Percentiles rank a stretch among this genome's conserved stretches.
Evolutionary conservation across 2,888 invertebrate species (phyloP).

Genomic region (Buathra laborator): DNA sequence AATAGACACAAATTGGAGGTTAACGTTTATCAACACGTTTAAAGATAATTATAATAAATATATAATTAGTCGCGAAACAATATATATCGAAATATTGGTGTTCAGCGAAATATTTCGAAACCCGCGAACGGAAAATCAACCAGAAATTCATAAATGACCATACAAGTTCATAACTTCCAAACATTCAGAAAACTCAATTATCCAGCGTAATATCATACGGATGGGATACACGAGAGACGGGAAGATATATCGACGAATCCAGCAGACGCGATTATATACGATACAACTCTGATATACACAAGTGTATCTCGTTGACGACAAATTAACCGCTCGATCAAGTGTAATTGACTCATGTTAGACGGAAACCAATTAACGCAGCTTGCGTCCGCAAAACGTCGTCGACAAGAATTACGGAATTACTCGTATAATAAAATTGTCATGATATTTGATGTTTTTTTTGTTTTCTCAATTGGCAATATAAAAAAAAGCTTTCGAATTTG

Average conservation of each 20-base stretch:
- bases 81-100: not conserved
- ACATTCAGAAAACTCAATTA: slow-evolving; percentile 3
- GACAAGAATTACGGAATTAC: not conserved
- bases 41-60: too few species aligned
- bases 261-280: not conserved
- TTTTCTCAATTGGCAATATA: too few species aligned
- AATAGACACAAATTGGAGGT: too few species aligned
- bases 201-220: not conserved
- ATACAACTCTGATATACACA: not conserved
- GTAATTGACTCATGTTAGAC: not conserved
- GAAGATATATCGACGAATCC: not conserved
- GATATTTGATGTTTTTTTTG: too few species aligned
- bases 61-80: too few species aligned
- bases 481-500: too few species aligned
- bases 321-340: slow-evolving; percentile 25
- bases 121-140: not conserved
- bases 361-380: not conserved
- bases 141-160: not conserved
- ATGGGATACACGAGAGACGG: not conserved
- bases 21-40: too few species aligned
- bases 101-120: not conserved
- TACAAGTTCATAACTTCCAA: not conserved
- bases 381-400: not conserved
- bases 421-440: too few species aligned
- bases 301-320: not conserved